Base-by-base conservation (phyloP, 2,888 invertebrate species). In the Nomada hirtipes region DNA sequence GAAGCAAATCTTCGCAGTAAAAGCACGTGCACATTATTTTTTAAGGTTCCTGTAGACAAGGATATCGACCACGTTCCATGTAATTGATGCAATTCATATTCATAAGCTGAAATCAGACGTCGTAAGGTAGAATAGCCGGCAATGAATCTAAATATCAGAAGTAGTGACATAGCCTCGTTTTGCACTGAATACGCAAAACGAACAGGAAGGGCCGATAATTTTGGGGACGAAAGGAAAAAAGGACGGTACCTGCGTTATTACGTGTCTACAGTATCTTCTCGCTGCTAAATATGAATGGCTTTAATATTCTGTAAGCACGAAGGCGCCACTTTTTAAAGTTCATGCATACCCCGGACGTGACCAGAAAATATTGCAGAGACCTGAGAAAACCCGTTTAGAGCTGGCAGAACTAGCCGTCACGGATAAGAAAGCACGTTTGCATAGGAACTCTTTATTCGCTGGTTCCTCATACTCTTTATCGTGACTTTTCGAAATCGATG, bases 261-360 rank as follows among this genome's bases (percentile, higher is more conserved):
- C 86, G 86, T 83, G 83, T 81, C 83, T 86, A 87, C 82, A 82
- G 82, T 89, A 90, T 90, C 89, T 86, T 88, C 84, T 88, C 79
- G 42, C 79, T 81, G 87, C 89, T 91, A 91, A 92, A 91, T 92
- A 91, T 89, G 90, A 91, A 91, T 91, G 89, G 88, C 87, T 91
- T 92, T 92, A 92, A 92, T 92, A 92, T 92, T 92, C 91, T 85
- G 90, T 91, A 91, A 92, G 91, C 92, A 92, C 91, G 90, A 90
- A 90, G 79, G 80, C 88, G 86, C 90, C 89, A 92, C 91, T 91
- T 92, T 91, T 92, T 92, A 92, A 91, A 92, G 90, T 91, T 90
- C 92, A 90, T 91, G 87, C 90, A 89, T 88, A 90, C 86, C 84
- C 82, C 63, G 84, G 69, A 89, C 90, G 90, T 91, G 91, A 91